phyloP scores from a whole-genome alignment of 64 coral and sea anemone genomes.

The Platygyra sinensis region DNA sequence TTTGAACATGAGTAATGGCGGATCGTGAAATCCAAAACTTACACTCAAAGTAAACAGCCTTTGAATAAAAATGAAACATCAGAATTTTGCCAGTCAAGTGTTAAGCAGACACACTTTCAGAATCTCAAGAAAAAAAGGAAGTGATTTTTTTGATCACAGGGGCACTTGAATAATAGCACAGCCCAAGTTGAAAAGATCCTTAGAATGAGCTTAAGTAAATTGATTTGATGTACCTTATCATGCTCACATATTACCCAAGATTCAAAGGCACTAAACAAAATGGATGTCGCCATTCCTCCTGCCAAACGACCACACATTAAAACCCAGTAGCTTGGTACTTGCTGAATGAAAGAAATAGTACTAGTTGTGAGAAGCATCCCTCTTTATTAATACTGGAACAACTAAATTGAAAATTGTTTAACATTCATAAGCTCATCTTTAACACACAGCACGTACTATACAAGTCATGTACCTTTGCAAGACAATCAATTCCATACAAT shows the following conservation, averaged over 20 bases:
- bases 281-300: slow-evolving; percentile 93
- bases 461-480: slow-evolving; percentile 96
- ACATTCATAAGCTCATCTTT: not conserved
- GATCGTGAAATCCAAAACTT: too few relatives aligned
- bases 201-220: too few relatives aligned
- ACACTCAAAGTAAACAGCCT: too few relatives aligned
- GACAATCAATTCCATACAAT: slow-evolving; percentile 85
- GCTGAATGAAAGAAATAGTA: slow-evolving; percentile 10
- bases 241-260: slow-evolving; percentile 90
- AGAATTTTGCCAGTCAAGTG: too few relatives aligned
- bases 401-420: not conserved
- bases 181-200: too few relatives aligned
- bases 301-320: slow-evolving; percentile 79
- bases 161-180: too few relatives aligned
- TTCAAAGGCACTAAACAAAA: slow-evolving; percentile 95
- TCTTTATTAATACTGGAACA: too few relatives aligned
- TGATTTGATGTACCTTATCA: slow-evolving; percentile 55
- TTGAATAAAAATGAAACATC: too few relatives aligned
- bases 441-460: not conserved
- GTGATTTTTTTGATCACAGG: too few relatives aligned
- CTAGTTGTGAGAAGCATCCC: not conserved
- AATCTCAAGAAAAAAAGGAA: too few relatives aligned
- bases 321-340: slow-evolving; percentile 72
- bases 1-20: too few relatives aligned
- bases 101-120: too few relatives aligned